phyloP scores from a whole-genome alignment of 92 coral and sea anemone genomes.

The Umimayanthus kanabou region DNA sequence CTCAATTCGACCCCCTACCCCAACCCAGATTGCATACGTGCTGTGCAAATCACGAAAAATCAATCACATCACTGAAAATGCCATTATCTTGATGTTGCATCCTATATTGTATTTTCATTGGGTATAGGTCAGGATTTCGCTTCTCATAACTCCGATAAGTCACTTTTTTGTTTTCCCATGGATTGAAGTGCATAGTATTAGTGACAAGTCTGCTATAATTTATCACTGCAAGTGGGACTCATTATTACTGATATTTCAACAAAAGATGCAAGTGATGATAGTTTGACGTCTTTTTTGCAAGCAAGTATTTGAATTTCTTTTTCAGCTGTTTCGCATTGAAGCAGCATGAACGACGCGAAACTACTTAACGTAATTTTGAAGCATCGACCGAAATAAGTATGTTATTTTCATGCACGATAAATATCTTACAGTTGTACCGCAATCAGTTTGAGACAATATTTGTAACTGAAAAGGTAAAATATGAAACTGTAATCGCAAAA shows the following conservation, averaged over 20 bases:
- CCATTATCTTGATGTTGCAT: background rate
- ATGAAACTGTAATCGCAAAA: background rate
- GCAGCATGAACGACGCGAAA: background rate
- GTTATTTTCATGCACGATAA: background rate
- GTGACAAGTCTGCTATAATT: background rate
- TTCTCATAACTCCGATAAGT: background rate
- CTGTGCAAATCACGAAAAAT: conserved; percentile 35
- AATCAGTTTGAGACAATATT: background rate
- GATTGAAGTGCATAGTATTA: background rate
- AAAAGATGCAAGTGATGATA: conserved; percentile 26
- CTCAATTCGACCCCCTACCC: conserved; percentile 11
- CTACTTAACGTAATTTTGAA: background rate
- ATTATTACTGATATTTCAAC: background rate
- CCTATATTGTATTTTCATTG: background rate
- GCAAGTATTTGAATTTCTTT: conserved; percentile 18
- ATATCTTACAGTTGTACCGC: background rate
- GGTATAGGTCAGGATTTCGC: conserved; percentile 17
- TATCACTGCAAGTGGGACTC: background rate
- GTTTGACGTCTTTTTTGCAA: conserved; percentile 19
- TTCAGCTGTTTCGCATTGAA: conserved; percentile 18
- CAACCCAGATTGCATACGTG: conserved; percentile 34
- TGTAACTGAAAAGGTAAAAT: background rate
- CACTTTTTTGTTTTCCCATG: background rate
- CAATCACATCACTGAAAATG: background rate
- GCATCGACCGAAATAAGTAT: background rate